Base-by-base conservation (phyloP, 2,888 invertebrate genomes). In the Pinctada fucata region DNA sequence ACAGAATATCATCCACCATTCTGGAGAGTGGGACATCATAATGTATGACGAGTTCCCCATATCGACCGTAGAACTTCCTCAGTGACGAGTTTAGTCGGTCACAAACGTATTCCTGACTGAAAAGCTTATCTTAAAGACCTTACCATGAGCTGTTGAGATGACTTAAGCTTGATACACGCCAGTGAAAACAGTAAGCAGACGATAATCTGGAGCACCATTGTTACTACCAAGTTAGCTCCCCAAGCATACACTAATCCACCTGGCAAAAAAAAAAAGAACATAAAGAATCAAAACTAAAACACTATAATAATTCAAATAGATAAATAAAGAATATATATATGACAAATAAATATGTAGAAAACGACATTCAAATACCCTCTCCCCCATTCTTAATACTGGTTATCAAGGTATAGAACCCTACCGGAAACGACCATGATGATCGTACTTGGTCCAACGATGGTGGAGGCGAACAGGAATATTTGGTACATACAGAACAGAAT, bases 401-500 rank as follows among this genome's bases (percentile, higher is more conserved):
- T 31, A 31, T 31, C 31, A 31, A 31, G 31, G 31, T 31, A 31
- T 31, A 31, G 31, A 31, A 31, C 31, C 31, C 31, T 75, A 88
- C 90, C 89, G 68, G 89, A 81, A 2, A 90, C 86, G 51, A 90
- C 79, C 5, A 90, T 80, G 16, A 88, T 86, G 10, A 89, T 85
- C 0, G 88, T 88, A 75, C 87, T 85, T 49, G 89, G 90, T 2
- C 88, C 87, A 65, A 90, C 84, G 63, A 91, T 80, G 2, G 90
- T 89, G 3, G 91, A 88, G 77, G 90, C 84, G 64, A 91, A 84
- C 5, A 91, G 83, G 13, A 88, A 76, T 2, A 84, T 87, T 71
- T 91, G 91, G 78, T 91, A 91, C 4, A 89, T 51, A n/a, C 90
- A 79, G 77, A 90, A 91, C 51, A 90, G 52, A n/a, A 86, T 52